phyloP scores from a whole-genome alignment of 2,797 vertebrate genomes.

The Phyllotis vaccarum region DNA sequence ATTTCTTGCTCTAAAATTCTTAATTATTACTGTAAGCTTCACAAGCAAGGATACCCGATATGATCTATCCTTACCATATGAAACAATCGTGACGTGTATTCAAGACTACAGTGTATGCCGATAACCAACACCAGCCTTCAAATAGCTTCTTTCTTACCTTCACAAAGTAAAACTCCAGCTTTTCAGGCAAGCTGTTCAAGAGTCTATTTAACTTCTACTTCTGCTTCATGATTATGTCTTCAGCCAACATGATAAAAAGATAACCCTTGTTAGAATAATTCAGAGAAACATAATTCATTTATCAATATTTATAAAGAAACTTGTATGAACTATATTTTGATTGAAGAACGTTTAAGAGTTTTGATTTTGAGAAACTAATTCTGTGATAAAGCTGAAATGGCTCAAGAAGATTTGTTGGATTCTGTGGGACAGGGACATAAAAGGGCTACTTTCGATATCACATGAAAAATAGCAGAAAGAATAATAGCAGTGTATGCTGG shows the following conservation, averaged over 20 bases:
- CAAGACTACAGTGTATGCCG: neutral
- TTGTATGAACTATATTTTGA: neutral
- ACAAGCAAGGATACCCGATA: neutral
- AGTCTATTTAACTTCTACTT: neutral
- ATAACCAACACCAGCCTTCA: neutral
- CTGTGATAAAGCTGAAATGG: slow-evolving; percentile 36
- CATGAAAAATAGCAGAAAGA: neutral
- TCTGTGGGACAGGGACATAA: neutral
- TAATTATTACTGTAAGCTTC: neutral
- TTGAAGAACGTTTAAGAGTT: slow-evolving; percentile 16
- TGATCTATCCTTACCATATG: neutral
- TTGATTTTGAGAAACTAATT: slow-evolving; percentile 32
- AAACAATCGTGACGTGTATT: neutral
- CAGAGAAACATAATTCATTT: slow-evolving; percentile 20
- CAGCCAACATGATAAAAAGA: neutral
- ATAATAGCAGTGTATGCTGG: neutral
- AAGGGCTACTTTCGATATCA: neutral
- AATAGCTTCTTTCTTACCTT: neutral
- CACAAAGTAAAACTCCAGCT: slow-evolving; percentile 23
- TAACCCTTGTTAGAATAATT: neutral
- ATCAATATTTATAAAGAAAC: slow-evolving; percentile 29
- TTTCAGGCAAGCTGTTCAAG: neutral
- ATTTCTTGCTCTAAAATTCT: neutral
- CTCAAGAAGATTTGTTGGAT: neutral
- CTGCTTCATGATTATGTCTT: slow-evolving; percentile 8